Percentiles rank a stretch among this genome's conserved stretches.
These are phyloP conservation scores for Anolis sagrei DNA, from an alignment of 2,113 vertebrate species.

Conservation along the genomic window DNA sequence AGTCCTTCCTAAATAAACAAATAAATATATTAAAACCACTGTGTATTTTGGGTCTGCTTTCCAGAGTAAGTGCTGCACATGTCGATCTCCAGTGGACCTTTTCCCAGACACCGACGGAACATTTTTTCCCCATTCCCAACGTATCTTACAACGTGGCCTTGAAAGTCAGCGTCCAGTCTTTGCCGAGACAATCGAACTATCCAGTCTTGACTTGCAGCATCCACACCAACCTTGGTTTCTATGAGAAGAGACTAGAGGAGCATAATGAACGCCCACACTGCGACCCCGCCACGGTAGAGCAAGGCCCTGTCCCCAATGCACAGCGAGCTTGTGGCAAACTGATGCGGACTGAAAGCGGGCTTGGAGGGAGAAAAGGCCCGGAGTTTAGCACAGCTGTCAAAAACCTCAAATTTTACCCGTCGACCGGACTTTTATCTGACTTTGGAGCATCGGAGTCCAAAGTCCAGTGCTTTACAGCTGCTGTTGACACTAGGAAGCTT, in stretches of 20 bases:
- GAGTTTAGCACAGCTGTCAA: constrained; percentile 79
- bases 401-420: constrained; percentile 83
- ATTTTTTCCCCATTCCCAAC: constrained; percentile 95
- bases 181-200: constrained; percentile 95
- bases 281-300: constrained; percentile 62
- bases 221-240: constrained; percentile 87
- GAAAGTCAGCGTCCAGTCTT: constrained; percentile 95
- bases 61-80: constrained; percentile 95
- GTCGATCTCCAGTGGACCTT: constrained; percentile 93
- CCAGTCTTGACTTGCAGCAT: constrained; percentile 94
- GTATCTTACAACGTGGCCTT: constrained; percentile 96
- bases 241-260: constrained; percentile 79
- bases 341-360: constrained; percentile 72
- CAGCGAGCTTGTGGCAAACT: constrained; percentile 81
- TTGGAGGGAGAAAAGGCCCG: constrained; percentile 71
- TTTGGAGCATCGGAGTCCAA: constrained; percentile 70
- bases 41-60: constrained; percentile 54
- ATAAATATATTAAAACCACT: background rate
- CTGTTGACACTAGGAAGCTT: constrained; percentile 75
- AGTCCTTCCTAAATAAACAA: no score
- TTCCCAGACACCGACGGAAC: constrained; percentile 92
- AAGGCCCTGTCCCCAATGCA: constrained; percentile 72
- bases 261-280: constrained; percentile 61
- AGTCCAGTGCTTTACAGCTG: constrained; percentile 75
- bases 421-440: constrained; percentile 77